Conservation (phyloP, 2,888 invertebrate species). For the Leptinotarsa haldemani region DNA sequence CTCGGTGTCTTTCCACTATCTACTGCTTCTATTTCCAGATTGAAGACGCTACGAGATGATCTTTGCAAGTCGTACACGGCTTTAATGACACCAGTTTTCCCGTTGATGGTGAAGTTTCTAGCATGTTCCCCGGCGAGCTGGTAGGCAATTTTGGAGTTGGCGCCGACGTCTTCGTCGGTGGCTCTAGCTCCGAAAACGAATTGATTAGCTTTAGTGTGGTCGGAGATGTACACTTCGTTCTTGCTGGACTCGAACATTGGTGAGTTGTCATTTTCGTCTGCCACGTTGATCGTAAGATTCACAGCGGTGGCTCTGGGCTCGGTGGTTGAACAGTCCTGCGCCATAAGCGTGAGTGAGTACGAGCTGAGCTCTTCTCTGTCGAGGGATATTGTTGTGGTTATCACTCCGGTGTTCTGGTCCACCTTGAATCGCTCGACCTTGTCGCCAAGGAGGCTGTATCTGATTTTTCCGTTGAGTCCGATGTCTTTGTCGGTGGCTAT, state of each 20-base stretch:
- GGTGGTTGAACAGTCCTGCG: conserved; percentile 88
- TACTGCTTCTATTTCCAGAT: conserved; percentile 81
- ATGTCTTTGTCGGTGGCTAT: conserved; percentile 85
- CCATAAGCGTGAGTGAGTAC: conserved; percentile 86
- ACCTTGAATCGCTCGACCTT: conserved; percentile 84
- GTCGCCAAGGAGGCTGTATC: conserved; percentile 86
- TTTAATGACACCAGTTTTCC: conserved; percentile 88
- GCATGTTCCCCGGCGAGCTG: conserved; percentile 81
- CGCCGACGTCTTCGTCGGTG: conserved; percentile 82
- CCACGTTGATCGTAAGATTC: conserved; percentile 82
- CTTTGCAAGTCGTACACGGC: conserved; percentile 76
- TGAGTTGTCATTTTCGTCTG: conserved; percentile 88
- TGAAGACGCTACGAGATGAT: conserved; percentile 73
- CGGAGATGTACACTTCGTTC: conserved; percentile 85
- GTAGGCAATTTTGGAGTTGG: conserved; percentile 85
- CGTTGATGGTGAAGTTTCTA: conserved; percentile 82
- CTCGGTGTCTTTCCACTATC: conserved; percentile 81
- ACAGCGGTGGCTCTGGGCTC: conserved; percentile 86
- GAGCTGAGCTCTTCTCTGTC: conserved; percentile 83
- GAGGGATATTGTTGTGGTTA: conserved; percentile 78
- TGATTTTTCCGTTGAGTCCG: conserved; percentile 87
- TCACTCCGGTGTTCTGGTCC: conserved; percentile 81
- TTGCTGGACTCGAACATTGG: conserved; percentile 80
- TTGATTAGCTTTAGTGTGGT: conserved; percentile 81
- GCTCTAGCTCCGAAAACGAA: conserved; percentile 94